Evolutionary conservation across 1,140 invertebrate species (phyloP), one percentile per base, ranked within the genome.

Genomic region (Limonius californicus): DNA sequence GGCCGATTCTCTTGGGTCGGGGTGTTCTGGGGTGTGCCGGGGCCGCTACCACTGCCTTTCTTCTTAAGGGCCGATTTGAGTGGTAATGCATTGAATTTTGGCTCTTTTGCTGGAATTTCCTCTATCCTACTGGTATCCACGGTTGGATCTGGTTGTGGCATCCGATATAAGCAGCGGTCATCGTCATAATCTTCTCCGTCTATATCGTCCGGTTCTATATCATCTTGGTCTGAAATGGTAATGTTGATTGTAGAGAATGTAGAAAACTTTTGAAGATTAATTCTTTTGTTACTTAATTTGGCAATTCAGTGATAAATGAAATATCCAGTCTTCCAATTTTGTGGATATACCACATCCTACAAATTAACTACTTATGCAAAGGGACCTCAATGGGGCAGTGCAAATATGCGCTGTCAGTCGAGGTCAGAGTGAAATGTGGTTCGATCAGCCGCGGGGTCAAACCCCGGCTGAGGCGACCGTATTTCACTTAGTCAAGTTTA

Each of bases 51-150:
- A 57, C 77, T 80, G 9, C 79, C 76, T 69, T 89, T 87, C 74
- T 95, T 95, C 80, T 95, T 95, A 39, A 95, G 81, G n/a, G 92
- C 92, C 18, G 91, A 94, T 74, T 95, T 95, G 47, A 94, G 82
- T 59, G 92, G 92, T 79, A 93, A 86, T 59, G 91, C 92, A 80
- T 94, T 89, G 74, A 91, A 88, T 71, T 88, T 86, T 14, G 90
- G 90, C 79, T 93, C 91, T 77, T 92, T 92, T 57, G 92, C 91
- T 58, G 90, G 91, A 61, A 95, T 93, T 78, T 94, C 90, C 76
- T 95, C 91, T 30, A 94, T 86, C 54, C 89, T 83, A 14, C 85
- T 86, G 27, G 90, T 92, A 74, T 94, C 90, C 68, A 91, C 88
- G 12, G 76, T 73, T 1, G 84, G 83, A 75, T 87, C 85, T 60